A percentile compares a stretch with the other conserved stretches of the same genome.
phyloP scores from a whole-genome alignment of 2,888 invertebrate genomes.

The Drosophila sordidapex region DNA sequence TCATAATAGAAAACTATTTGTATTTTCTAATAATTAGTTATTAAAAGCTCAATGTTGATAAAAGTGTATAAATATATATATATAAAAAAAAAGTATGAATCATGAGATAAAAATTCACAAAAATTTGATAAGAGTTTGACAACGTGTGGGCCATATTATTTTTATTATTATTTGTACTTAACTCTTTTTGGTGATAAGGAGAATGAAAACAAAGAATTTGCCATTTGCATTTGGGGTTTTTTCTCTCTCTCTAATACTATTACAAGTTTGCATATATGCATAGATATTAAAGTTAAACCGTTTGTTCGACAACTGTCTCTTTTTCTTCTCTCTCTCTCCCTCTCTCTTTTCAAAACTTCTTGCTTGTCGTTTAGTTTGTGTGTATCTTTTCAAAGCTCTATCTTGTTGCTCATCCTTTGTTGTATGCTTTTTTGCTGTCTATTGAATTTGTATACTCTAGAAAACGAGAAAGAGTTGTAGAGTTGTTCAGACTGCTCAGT shows the following conservation, averaged over 20 bases:
- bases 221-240: constrained; percentile 3
- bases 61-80: not conserved
- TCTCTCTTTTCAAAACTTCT: not conserved
- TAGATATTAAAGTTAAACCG: constrained; percentile 9
- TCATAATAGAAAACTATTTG: constrained; percentile 47
- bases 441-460: constrained; percentile 13
- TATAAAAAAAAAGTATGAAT: constrained; percentile 24
- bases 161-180: not conserved
- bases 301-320: constrained; percentile 4
- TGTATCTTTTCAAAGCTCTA: constrained; percentile 1
- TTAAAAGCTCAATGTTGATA: constrained; percentile 54
- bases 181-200: constrained; percentile 5
- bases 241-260: not conserved
- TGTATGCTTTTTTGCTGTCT: constrained; percentile 15
- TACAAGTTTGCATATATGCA: constrained; percentile 17
- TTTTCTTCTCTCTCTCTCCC: not conserved
- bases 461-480: not conserved
- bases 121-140: constrained; percentile 42
- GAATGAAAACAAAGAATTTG: not conserved
- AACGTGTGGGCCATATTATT: not conserved
- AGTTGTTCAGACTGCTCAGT: not conserved
- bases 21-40: constrained; percentile 59
- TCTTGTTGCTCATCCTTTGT: constrained; percentile 4
- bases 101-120: constrained; percentile 23
- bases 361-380: constrained; percentile 1